phyloP scores from a whole-genome alignment of 2,797 vertebrate genomes.

The Manis javanica region DNA sequence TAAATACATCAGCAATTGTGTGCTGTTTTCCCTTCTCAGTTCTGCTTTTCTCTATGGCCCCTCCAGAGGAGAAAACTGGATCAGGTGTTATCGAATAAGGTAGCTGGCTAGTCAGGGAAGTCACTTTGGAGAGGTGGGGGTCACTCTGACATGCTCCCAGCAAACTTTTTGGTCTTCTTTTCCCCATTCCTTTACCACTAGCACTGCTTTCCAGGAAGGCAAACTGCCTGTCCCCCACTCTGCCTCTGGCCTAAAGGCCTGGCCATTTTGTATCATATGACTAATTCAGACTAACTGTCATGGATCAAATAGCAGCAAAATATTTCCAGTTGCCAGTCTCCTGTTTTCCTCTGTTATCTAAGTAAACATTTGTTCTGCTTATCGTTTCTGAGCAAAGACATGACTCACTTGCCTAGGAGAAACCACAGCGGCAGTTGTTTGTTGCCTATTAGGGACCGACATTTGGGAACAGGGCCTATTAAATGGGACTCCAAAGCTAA shows the following conservation, averaged over 20 bases:
- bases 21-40: background rate
- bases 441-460: conserved; percentile 95
- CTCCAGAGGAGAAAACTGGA: fast-evolving
- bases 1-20: background rate
- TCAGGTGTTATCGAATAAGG: background rate
- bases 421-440: conserved; percentile 96
- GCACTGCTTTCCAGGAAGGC: background rate
- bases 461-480: conserved; percentile 91
- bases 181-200: background rate
- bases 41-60: background rate
- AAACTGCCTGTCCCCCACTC: background rate
- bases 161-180: background rate
- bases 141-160: background rate
- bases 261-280: conserved; percentile 57
- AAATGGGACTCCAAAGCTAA: conserved; percentile 91
- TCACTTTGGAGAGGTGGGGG: background rate
- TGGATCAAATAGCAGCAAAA: conserved; percentile 86
- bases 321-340: conserved; percentile 86
- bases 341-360: conserved; percentile 88
- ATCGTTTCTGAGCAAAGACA: conserved; percentile 92
- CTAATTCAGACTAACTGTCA: conserved; percentile 83
- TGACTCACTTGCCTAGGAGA: conserved; percentile 91
- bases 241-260: conserved; percentile 61
- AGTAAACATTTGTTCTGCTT: conserved; percentile 94
- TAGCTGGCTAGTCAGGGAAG: background rate